These are phyloP conservation scores for Cyprinus carpio DNA, from an alignment of 2,113 vertebrate genomes.

Conservation along the genomic window DNA sequence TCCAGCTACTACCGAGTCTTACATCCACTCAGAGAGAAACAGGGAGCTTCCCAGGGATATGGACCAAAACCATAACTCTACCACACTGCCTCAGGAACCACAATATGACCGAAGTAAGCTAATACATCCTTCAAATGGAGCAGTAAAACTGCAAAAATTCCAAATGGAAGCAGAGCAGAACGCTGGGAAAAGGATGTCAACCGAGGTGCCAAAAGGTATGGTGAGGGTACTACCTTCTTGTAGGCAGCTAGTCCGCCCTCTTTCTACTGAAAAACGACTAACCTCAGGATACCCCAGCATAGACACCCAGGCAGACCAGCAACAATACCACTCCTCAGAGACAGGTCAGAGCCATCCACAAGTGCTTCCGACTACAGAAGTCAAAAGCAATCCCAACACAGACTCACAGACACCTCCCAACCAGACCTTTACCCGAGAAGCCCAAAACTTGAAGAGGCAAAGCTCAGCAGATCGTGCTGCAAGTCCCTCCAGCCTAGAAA, in stretches of 20 bases:
- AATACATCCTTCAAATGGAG: conserved; percentile 46
- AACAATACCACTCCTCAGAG: conserved; percentile 22
- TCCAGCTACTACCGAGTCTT: conserved; percentile 31
- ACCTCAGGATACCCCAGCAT: conserved; percentile 53
- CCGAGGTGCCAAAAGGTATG: conserved; percentile 69
- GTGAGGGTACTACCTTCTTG: conserved; percentile 70
- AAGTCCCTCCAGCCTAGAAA: conserved; percentile 53
- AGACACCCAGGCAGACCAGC: conserved; percentile 45
- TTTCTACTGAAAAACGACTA: conserved; percentile 66
- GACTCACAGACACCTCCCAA: conserved; percentile 5
- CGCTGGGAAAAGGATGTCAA: conserved; percentile 61
- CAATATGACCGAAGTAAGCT: conserved; percentile 33
- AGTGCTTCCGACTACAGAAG: conserved; percentile 19
- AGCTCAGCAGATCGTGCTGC: conserved; percentile 48
- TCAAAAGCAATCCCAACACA: conserved; percentile 28
- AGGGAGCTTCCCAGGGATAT: conserved; percentile 55
- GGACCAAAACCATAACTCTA: conserved; percentile 69
- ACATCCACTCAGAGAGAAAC: conserved; percentile 49
- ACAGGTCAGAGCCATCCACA: conserved; percentile 14
- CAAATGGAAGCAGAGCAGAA: conserved; percentile 46
- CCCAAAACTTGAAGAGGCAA: conserved; percentile 45
- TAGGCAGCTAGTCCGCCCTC: conserved; percentile 75
- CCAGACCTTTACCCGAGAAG: conserved; percentile 16
- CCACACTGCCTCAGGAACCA: conserved; percentile 57
- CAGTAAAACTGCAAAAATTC: conserved; percentile 33